Evolutionary conservation across 2,113 vertebrate genomes (phyloP), one percentile per base, ranked within the genome.

Genomic region (Mystacornis crossleyi): DNA sequence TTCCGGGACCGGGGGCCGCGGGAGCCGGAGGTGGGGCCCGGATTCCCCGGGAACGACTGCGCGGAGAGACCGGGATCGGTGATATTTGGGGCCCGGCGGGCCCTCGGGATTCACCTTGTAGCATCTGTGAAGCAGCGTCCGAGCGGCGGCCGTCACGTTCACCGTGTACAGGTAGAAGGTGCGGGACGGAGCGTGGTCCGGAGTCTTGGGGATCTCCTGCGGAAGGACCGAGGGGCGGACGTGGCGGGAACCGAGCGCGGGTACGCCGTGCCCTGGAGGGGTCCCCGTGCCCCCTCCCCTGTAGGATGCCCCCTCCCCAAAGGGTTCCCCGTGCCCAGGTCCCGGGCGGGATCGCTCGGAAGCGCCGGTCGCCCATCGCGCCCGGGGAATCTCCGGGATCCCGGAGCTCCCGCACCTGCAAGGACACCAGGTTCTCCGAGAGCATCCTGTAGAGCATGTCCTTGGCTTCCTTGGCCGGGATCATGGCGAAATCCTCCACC

Each of bases 401-500:
- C 34, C 6, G 4, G 29, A 24, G 24, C 9, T 13, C 33, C n/a
- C 61, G 53, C 53, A 85, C 69, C 99, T 99, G 99, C 14, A 99
- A 97, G 72, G 98, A 97, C 28, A 99, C 99, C 31, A 99, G 97
- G 86, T 99, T 99, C 91, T 99, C 98, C 0, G 99, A 99, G 8
- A 99, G 98, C 98, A 99, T 98, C 19, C 98, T 99, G 96, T 99
- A 99, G 55, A 99, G 98, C 99, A 99, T 99, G 66, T 99, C 99
- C 97, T 99, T 99, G 29, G 99, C 99, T 61, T 99, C 99, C 92
- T 99, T 99, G 33, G 99, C 99, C 2, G 99, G 99, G 95, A 99
- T 99, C 99, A 99, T 99, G 65, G 99, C 99, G 40, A 99, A 99
- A 82, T 99, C 99, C 95, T 99, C 99, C 96, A 99, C 99, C 77